These are phyloP conservation scores for Siniperca obscura DNA, from an alignment of 2,797 vertebrate species.

Conservation along the genomic window DNA sequence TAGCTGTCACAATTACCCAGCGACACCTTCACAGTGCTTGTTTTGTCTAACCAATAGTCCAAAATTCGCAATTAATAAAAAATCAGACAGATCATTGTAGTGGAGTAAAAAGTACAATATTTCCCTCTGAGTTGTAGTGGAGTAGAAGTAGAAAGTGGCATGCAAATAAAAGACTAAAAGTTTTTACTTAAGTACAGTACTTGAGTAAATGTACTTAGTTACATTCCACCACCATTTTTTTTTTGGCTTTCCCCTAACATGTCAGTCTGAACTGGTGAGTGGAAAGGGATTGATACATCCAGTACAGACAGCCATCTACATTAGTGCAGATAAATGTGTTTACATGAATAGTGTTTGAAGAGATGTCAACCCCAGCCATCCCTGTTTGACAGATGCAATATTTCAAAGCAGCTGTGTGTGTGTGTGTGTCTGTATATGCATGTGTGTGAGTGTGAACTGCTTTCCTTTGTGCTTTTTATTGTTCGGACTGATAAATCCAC, in stretches of 20 bases:
- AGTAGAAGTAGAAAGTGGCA: too few species aligned
- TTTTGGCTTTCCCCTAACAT: neutral
- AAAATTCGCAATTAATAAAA: too few species aligned
- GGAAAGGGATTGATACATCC: slow-evolving; percentile 25
- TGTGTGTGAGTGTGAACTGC: slow-evolving; percentile 25
- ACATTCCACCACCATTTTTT: neutral
- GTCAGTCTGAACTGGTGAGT: slow-evolving; percentile 24
- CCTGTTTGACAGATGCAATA: slow-evolving; percentile 52
- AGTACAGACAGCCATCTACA: slow-evolving; percentile 32
- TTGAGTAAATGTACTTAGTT: too few species aligned
- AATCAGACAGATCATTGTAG: too few species aligned
- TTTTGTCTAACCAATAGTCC: too few species aligned
- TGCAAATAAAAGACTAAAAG: too few species aligned
- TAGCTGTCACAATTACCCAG: too few species aligned
- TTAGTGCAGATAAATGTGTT: slow-evolving; percentile 64
- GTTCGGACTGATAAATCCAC: slow-evolving; percentile 42
- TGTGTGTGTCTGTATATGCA: neutral
- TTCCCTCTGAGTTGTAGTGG: too few species aligned
- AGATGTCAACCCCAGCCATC: slow-evolving; percentile 41
- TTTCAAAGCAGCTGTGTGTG: slow-evolving; percentile 49
- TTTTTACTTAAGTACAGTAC: too few species aligned
- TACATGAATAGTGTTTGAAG: slow-evolving; percentile 61
- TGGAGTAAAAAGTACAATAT: too few species aligned
- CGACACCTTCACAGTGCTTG: too few species aligned
- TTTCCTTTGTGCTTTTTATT: slow-evolving; percentile 29